Evolutionary conservation across 2,113 vertebrate genomes (phyloP).

Genomic region (Scytalopus superciliaris): DNA sequence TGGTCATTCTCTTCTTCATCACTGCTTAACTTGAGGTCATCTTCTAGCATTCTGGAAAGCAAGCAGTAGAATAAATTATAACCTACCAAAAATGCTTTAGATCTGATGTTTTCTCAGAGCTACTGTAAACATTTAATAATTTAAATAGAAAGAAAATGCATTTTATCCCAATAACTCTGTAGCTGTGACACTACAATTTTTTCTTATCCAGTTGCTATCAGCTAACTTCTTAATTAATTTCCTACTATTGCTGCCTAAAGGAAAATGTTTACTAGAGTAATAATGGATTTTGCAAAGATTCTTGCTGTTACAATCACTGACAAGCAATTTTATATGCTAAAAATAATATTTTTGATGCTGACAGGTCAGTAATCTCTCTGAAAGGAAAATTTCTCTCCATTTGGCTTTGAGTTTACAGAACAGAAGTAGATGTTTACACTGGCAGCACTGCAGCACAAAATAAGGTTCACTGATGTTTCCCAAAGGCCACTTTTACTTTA

Average conservation of each 20-base stretch:
- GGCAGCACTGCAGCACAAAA: slow-evolving; percentile 1
- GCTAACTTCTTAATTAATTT: slow-evolving; percentile 23
- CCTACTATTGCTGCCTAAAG: background rate
- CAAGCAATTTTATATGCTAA: slow-evolving; percentile 14
- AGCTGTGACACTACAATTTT: background rate
- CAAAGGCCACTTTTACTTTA: slow-evolving; percentile 27
- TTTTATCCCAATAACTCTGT: background rate
- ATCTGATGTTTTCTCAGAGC: background rate
- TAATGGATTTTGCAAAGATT: slow-evolving; percentile 21
- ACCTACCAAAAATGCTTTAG: background rate
- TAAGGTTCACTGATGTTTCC: slow-evolving; percentile 17
- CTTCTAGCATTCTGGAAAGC: slow-evolving; percentile 80
- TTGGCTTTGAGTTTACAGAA: slow-evolving; percentile 32
- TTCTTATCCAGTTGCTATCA: slow-evolving; percentile 11
- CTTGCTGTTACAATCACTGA: background rate
- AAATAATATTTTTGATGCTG: slow-evolving; percentile 37
- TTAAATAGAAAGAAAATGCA: background rate
- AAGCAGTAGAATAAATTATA: slow-evolving; percentile 19
- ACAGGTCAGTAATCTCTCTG: slow-evolving; percentile 8
- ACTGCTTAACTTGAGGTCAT: slow-evolving; percentile 84
- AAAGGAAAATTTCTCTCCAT: slow-evolving; percentile 20
- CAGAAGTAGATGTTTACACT: slow-evolving; percentile 36
- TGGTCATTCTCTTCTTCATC: slow-evolving; percentile 81
- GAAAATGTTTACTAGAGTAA: slow-evolving; percentile 13
- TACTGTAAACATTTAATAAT: background rate